phyloP scores from a whole-genome alignment of 2,888 invertebrate genomes.

The Aspidiotus rigidus region DNA sequence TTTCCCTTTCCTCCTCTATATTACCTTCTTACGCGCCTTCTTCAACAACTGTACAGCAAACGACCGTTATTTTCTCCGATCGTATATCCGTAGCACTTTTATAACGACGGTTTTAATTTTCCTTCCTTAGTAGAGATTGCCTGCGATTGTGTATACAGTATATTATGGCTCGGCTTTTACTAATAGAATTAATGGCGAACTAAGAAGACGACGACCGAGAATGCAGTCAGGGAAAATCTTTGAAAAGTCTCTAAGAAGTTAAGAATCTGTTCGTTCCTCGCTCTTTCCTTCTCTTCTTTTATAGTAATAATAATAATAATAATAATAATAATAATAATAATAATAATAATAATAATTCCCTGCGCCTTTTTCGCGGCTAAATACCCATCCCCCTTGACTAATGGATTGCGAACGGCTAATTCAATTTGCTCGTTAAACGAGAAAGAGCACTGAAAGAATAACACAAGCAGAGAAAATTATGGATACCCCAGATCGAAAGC shows the following conservation, averaged over 20 bases:
- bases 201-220: background rate
- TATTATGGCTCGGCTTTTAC: constrained; percentile 8
- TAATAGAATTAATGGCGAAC: constrained; percentile 20
- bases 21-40: no score
- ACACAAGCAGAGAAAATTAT: no score
- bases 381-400: constrained; percentile 13
- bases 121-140: constrained; percentile 2
- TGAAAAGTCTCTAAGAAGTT: constrained; percentile 11
- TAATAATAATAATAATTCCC: no score
- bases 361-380: background rate
- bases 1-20: no score
- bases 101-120: constrained; percentile 20
- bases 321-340: background rate
- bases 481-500: no score
- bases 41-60: no score
- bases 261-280: constrained; percentile 13
- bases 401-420: constrained; percentile 30
- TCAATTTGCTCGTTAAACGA: constrained; percentile 22
- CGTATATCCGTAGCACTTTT: background rate
- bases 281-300: constrained; percentile 4
- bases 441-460: background rate
- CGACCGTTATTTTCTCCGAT: no score
- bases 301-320: background rate
- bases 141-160: background rate
- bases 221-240: background rate